Percentiles rank a stretch among this genome's conserved stretches.
These are phyloP conservation scores for Drosophila malerkotliana DNA, from an alignment of 1,140 invertebrate genomes.

Conservation along the genomic window DNA sequence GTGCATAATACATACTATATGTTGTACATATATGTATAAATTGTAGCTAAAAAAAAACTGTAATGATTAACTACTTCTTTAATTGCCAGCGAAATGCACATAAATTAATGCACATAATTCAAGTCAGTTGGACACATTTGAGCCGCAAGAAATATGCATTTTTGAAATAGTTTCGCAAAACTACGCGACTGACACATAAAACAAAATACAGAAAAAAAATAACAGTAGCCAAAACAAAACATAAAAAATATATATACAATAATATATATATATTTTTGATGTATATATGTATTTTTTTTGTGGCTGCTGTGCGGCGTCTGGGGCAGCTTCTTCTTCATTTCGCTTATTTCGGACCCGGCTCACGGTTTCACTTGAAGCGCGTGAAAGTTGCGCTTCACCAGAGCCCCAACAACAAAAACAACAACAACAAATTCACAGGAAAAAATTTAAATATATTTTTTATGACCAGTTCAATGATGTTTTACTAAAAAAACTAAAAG, in stretches of 20 bases:
- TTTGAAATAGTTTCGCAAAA: constrained; percentile 49
- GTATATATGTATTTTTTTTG: background rate
- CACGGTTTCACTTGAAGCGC: constrained; percentile 77
- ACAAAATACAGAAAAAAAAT: background rate
- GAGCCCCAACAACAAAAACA: constrained; percentile 4
- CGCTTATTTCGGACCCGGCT: constrained; percentile 56
- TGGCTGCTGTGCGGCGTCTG: constrained; percentile 33
- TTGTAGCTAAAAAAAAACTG: constrained; percentile 5
- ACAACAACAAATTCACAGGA: constrained; percentile 1
- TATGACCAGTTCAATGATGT: background rate
- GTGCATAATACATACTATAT: constrained; percentile 47
- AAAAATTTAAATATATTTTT: constrained; percentile 3
- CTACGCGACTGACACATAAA: constrained; percentile 28
- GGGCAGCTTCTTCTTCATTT: constrained; percentile 46
- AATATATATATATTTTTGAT: constrained; percentile 11
- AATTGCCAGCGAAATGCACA: constrained; percentile 8
- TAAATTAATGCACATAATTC: constrained; percentile 33
- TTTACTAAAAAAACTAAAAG: background rate
- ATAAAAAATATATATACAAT: constrained; percentile 3
- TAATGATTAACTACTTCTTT: constrained; percentile 6
- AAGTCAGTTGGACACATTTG: constrained; percentile 37
- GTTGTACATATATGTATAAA: constrained; percentile 16
- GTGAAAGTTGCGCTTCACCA: constrained; percentile 74
- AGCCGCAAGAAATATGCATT: constrained; percentile 46
- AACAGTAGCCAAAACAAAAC: constrained; percentile 32